Evolutionary conservation across 2,797 vertebrate species (phyloP), one percentile per base, ranked within the genome.

Genomic region (Rachycentron canadum): DNA sequence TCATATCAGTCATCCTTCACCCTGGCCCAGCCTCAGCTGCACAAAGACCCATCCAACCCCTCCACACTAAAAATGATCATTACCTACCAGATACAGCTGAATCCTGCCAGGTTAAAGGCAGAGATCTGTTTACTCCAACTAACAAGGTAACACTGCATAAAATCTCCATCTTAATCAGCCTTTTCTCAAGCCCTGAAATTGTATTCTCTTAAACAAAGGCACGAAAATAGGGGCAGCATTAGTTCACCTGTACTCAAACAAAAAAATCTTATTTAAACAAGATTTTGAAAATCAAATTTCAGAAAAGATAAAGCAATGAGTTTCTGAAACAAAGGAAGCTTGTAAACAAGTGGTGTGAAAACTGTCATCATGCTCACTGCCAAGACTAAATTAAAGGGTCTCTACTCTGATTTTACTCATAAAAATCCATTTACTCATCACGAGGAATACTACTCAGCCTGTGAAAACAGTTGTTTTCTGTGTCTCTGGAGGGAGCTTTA

Each of bases 1-100:
- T 90, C 88, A 85, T 92, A 93, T 93, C 89, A 90, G 87, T 89
- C 93, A 91, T 93, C 91, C 88, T 91, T 92, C 89, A 91, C 88
- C 89, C 90, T 84, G 91, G 91, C 91, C 92, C 86, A 73, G 79
- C 76, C 86, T 82, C 88, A 81, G 88, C 87, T 85, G 86, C 86
- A 78, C 88, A 81, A 65, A 89, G 68, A 91, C 82, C 75, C 83
- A 82, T 78, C 57, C 76, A 65, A 79, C 71, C 83, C 76, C 55
- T 80, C 65, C 72, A 52, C 76, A 53, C 70, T 81, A 76, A 85
- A 86, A 89, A 89, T 68, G 66, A 85, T 87, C 85, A 84, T 85
- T 81, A 87, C 79, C 78, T 69, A 28, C 77, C 58, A 78, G 79
- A 88, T 77, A 40, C 56, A 28, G 62, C 52, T 13, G 9, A 52